These are phyloP conservation scores for Hyperopisus bebe DNA, from an alignment of 2,113 vertebrate genomes.

Conservation along the genomic window DNA sequence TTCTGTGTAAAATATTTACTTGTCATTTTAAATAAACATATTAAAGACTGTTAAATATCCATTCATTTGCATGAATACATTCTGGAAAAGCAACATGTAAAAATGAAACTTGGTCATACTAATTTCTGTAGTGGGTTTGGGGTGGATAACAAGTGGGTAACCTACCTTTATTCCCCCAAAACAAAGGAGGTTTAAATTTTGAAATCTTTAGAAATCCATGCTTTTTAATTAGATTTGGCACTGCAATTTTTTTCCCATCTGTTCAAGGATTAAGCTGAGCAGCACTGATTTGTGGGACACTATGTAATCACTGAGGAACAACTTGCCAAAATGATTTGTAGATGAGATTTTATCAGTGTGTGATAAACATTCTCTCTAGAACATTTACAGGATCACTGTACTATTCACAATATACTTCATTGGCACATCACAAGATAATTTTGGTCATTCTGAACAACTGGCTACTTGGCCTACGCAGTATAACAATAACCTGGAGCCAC, in stretches of 20 bases:
- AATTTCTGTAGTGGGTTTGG: not conserved
- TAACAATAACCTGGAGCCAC: not conserved
- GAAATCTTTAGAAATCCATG: not conserved
- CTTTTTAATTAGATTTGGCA: constrained; percentile 1
- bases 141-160: not conserved
- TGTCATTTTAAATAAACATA: not conserved
- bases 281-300: not conserved
- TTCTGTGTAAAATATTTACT: not conserved
- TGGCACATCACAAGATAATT: not conserved
- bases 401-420: not conserved
- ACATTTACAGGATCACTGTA: not conserved
- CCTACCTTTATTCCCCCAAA: not conserved
- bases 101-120: not conserved
- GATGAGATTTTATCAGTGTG: not conserved
- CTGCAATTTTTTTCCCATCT: not conserved
- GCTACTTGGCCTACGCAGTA: not conserved
- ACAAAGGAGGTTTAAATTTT: not conserved
- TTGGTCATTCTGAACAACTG: not conserved
- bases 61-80: not conserved
- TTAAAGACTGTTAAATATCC: constrained; percentile 9
- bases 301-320: not conserved
- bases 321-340: not conserved
- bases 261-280: not conserved
- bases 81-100: not conserved
- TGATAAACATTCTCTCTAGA: not conserved